Percentiles rank a stretch among this genome's conserved stretches.
Evolutionary conservation across 2,888 invertebrate species (phyloP).

Genomic region (Sarcophaga caerulescens): DNA sequence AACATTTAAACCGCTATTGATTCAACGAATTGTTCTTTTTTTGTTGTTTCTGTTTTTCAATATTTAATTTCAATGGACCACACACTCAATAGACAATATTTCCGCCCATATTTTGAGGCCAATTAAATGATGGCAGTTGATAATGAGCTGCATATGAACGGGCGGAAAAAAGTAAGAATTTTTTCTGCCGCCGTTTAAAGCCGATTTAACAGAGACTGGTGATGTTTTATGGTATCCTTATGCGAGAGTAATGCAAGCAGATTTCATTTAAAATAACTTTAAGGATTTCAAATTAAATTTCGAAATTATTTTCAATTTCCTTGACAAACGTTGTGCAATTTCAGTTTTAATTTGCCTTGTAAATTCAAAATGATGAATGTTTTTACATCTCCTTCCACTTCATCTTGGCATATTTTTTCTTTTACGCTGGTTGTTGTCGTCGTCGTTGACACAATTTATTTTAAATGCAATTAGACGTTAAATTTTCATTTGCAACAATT

Average conservation of each 20-base stretch:
- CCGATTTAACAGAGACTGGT: no score
- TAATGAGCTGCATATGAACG: no score
- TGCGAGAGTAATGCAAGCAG: no score
- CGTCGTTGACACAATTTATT: slow-evolving; percentile 45
- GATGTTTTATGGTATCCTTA: no score
- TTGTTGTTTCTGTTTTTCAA: not conserved
- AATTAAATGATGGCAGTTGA: no score
- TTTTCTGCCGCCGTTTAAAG: no score
- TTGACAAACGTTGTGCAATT: not conserved
- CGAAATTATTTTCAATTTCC: not conserved
- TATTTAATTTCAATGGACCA: not conserved
- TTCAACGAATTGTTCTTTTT: no score
- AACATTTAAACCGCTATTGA: not conserved
- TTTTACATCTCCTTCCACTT: not conserved
- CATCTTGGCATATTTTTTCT: not conserved
- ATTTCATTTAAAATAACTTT: no score
- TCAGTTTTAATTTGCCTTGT: not conserved
- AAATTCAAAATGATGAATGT: not conserved
- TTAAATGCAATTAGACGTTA: slow-evolving; percentile 52
- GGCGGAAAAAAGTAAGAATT: no score
- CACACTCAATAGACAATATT: no score
- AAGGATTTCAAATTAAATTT: not conserved
- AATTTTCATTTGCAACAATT: slow-evolving; percentile 44
- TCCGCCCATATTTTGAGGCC: no score
- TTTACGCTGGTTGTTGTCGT: no score